Evolutionary conservation across 2,888 invertebrate species (phyloP).

Genomic region (Troides helena): DNA sequence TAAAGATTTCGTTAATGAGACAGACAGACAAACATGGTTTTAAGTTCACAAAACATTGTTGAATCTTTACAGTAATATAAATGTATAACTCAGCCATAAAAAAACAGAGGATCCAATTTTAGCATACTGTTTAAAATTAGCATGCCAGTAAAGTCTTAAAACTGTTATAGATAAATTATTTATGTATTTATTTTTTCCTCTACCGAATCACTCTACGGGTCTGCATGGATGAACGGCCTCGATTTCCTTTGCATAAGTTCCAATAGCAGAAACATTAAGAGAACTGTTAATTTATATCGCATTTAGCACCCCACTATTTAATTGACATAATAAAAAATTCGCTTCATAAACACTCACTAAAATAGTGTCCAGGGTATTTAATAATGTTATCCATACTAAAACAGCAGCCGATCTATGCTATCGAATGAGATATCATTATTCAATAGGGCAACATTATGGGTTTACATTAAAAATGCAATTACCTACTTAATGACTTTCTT

Average conservation of each 20-base stretch:
- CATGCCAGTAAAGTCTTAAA: constrained; percentile 1
- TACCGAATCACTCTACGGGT: too few species aligned
- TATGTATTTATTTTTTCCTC: too few species aligned
- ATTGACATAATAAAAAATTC: background rate
- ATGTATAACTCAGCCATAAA: background rate
- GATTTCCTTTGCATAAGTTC: too few species aligned
- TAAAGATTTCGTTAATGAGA: background rate
- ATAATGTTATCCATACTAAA: background rate
- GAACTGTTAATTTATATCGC: too few species aligned
- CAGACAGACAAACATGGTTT: too few species aligned
- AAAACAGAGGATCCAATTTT: background rate
- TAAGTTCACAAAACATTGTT: background rate
- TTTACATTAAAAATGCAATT: background rate
- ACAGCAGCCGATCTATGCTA: background rate
- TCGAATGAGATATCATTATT: background rate
- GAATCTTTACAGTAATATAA: background rate
- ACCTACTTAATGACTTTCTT: background rate
- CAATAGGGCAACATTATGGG: background rate
- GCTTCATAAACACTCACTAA: background rate
- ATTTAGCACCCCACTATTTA: too few species aligned
- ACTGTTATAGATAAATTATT: background rate
- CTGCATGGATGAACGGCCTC: too few species aligned
- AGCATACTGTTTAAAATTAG: background rate
- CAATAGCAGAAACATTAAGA: too few species aligned
- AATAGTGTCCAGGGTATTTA: background rate